Evolutionary conservation across 2,888 invertebrate genomes (phyloP), one percentile per base, ranked within the genome.

Genomic region (Serrognathus titanus): DNA sequence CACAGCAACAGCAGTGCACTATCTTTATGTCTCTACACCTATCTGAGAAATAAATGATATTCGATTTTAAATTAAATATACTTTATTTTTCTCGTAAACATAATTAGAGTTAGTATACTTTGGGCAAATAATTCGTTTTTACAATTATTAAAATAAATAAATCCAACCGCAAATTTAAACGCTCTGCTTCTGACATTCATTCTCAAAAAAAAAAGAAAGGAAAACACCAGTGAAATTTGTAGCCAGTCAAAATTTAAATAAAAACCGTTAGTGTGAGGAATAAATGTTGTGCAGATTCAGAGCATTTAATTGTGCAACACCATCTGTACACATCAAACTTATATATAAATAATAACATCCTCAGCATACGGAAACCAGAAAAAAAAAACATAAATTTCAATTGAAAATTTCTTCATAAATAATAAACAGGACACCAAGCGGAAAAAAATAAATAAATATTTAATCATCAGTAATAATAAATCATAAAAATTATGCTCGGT

Each of bases 101-200:
- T 62, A 62, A 56, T 55, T 60, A 55, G 53, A 62, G 70, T 72
- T 70, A 70, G 71, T 72, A 71, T 71, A 72, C 70, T 72, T 72
- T 71, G 70, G 70, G 67, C 71, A 71, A 71, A 70, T 69, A 66
- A 63, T 63, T 66, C 61, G 48, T 51, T 53, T 60, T 50, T 51
- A 57, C 59, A 48, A 59, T 66, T 64, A 63, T 64, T 67, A 61
- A 64, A 63, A 62, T 62, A 69, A 71, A 66, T 70, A 71, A 69
- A 70, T 70, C 69, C 71, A 73, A 72, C 70, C 70, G 66, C 66
- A 70, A 68, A 62, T 67, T 70, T 69, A 71, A 69, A 70, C 63
- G 69, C 70, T 72, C 69, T 66, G 64, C 4, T 4, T 31, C 24
- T 7, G 24, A 31, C 65, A 48, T 51, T 39, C 47, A 48, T 43